Base-by-base conservation (phyloP, 2,113 vertebrate species). In the Ceuthmochares aereus region DNA sequence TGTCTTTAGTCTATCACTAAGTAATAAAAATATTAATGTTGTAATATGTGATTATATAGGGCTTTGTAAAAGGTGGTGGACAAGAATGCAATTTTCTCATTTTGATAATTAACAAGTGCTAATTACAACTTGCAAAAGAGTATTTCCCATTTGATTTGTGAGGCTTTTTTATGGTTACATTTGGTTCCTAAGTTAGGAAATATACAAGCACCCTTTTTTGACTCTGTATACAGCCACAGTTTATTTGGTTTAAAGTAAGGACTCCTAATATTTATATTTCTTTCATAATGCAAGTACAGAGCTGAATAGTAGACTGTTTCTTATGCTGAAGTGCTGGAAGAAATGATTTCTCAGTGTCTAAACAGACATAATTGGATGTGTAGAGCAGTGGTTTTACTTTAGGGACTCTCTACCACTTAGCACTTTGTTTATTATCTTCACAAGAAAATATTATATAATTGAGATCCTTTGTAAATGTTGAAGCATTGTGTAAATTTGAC, bases 351-450 rank as follows among this genome's bases (percentile, higher is more conserved):
- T 93, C 26, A 42, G 51, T 73, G 60, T 88, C 72, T 87, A 80
- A 95, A 75, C 29, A 90, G 67, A 34, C 29, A 37, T 91, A 93
- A 94, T 83, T 83, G 87, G 32, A 70, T 77, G 34, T 59, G 37
- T 74, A 68, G 43, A 86, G 30, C 25, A 36, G 37, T 93, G 43
- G 32, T 69, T 95, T 87, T 93, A 82, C 58, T 69, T 73, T n/a
- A 59, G 63, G 55, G 64, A 59, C 59, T 75, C 89, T 34, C 34
- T 81, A 37, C 29, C 60, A 42, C 67, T 87, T 94, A 74, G 34
- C 34, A 51, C 40, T 83, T 76, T 72, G 60, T 88, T 95, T 94
- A 78, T 90, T 89, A 43, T 73, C 69, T 94, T 84, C 26, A 54
- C 60, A 29, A 55, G 68, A 78, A 92, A 75, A 89, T 81, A 45